Conservation (phyloP, 2,888 invertebrate species). For the Athrips mouffetella region DNA sequence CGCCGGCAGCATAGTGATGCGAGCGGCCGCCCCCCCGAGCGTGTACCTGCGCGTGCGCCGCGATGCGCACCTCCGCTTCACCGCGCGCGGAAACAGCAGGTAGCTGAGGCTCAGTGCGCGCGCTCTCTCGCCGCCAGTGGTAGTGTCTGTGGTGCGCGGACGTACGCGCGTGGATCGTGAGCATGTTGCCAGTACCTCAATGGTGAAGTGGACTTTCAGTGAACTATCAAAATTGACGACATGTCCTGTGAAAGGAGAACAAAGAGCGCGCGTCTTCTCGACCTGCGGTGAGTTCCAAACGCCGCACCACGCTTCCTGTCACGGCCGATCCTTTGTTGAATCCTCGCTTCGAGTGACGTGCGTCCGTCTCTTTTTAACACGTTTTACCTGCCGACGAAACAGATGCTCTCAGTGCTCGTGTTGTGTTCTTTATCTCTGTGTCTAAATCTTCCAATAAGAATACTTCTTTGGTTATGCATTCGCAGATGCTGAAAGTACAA, state of each 20-base stretch:
- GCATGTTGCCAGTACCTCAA: constrained; percentile 61
- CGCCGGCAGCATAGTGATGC: constrained; percentile 33
- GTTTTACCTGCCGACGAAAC: constrained; percentile 48
- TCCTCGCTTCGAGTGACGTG: constrained; percentile 61
- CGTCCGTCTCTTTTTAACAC: constrained; percentile 68
- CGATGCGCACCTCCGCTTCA: constrained; percentile 73
- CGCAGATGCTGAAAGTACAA: constrained; percentile 34
- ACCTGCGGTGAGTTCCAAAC: constrained; percentile 73
- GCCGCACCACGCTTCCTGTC: constrained; percentile 59
- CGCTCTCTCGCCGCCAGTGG: constrained; percentile 74
- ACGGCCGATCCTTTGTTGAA: constrained; percentile 67
- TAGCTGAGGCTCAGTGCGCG: constrained; percentile 72
- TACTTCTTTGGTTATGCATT: constrained; percentile 27
- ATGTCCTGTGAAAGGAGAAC: constrained; percentile 77
- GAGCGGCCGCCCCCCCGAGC: constrained; percentile 40
- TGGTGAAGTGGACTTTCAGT: constrained; percentile 69
- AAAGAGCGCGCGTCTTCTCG: constrained; percentile 73
- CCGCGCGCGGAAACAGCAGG: constrained; percentile 68
- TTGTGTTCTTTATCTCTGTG: constrained; percentile 34
- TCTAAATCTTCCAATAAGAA: constrained; percentile 29
- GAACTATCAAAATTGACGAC: constrained; percentile 56
- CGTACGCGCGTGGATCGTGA: constrained; percentile 58
- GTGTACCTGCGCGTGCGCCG: constrained; percentile 67
- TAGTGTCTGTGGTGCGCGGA: constrained; percentile 70
- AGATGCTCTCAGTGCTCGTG: constrained; percentile 50